phyloP scores from a whole-genome alignment of 2,113 vertebrate species.

The Saimiri boliviensis region DNA sequence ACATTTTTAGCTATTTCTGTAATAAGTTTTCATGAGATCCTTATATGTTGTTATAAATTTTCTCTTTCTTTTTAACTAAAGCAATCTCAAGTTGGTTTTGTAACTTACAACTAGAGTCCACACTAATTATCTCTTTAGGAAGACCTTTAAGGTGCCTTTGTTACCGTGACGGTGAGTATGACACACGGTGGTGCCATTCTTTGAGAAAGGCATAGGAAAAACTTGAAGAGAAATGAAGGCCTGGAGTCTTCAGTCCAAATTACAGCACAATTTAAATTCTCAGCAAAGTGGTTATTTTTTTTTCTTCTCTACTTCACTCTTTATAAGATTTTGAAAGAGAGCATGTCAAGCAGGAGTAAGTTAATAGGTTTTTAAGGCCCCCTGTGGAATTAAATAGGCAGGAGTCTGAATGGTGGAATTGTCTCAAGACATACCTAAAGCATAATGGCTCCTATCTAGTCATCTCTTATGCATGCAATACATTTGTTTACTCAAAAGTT shows the following conservation, averaged over 20 bases:
- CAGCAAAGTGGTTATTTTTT: not conserved
- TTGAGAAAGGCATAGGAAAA: not conserved
- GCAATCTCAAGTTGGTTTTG: not conserved
- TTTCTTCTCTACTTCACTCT: not conserved
- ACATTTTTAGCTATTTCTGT: constrained; percentile 11
- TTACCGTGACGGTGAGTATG: not conserved
- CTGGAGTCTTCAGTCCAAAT: not conserved
- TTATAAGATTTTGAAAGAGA: constrained; percentile 18
- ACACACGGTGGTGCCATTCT: not conserved
- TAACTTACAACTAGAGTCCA: constrained; percentile 17
- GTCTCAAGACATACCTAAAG: not conserved
- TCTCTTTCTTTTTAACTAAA: constrained; percentile 1
- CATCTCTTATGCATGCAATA: not conserved
- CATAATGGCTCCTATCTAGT: not conserved
- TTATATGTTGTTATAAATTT: not conserved
- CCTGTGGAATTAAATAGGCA: not conserved
- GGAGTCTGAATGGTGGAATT: not conserved
- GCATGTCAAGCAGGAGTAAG: not conserved
- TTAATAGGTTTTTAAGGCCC: not conserved
- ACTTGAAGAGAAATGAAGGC: not conserved
- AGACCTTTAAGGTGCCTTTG: not conserved
- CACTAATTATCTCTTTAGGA: constrained; percentile 4
- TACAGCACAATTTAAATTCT: not conserved
- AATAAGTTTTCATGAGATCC: not conserved
- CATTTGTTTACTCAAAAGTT: not conserved